Percentiles rank a stretch among this genome's conserved stretches.
Conservation (phyloP, 92 coral and sea anemone genomes). For the Galaxea fascicularis region DNA sequence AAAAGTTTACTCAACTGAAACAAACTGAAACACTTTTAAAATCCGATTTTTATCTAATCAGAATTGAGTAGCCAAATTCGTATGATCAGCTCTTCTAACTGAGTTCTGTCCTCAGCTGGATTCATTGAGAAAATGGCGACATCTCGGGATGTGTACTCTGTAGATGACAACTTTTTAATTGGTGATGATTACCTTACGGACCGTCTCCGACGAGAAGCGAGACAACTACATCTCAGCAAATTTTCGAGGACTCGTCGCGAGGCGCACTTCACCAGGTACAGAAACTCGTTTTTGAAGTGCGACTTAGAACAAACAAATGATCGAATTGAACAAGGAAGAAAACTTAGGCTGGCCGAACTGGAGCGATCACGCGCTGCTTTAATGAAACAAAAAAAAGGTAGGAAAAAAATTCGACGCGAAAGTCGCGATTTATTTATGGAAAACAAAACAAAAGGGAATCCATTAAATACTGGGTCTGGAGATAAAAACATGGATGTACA, state of each 20-base stretch:
- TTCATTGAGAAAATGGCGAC: background rate
- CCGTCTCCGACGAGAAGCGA: conserved; percentile 78
- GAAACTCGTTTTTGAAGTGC: conserved; percentile 75
- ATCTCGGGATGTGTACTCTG: conserved; percentile 43
- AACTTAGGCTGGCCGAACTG: conserved; percentile 51
- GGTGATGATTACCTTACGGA: conserved; percentile 56
- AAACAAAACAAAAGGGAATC: background rate
- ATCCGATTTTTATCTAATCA: too few species aligned
- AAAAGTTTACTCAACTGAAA: too few species aligned
- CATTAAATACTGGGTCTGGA: background rate
- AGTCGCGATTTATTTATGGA: background rate
- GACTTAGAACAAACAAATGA: conserved; percentile 51
- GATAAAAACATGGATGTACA: background rate
- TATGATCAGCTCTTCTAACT: background rate
- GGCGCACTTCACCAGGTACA: conserved; percentile 71
- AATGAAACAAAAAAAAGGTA: conserved; percentile 32
- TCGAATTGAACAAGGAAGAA: conserved; percentile 64
- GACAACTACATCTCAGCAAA: conserved; percentile 79
- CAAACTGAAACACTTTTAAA: too few species aligned
- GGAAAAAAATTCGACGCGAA: background rate
- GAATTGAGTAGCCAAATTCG: background rate
- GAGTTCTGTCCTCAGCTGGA: background rate
- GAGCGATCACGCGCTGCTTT: conserved; percentile 54
- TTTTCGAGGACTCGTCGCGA: conserved; percentile 68
- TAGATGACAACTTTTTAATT: conserved; percentile 72